phyloP scores from a whole-genome alignment of 2,888 invertebrate species.

The Pycnomerus fuliginosus region DNA sequence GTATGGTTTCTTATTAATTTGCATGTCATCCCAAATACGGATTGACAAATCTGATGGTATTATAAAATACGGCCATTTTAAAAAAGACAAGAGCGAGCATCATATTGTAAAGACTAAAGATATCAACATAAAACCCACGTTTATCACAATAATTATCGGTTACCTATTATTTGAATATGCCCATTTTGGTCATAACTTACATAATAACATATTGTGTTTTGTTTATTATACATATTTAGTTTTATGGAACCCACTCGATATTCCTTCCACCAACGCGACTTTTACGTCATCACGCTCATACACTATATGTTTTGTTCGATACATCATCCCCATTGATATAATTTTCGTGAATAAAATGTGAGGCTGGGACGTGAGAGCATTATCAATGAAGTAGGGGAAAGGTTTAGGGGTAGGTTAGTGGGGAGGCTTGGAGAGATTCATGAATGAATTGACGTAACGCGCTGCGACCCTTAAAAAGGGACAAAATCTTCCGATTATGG shows the following conservation, averaged over 20 bases:
- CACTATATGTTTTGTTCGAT: too few relatives aligned
- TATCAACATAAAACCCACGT: constrained; percentile 27
- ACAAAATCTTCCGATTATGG: too few relatives aligned
- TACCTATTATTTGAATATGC: constrained; percentile 38
- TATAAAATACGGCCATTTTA: too few relatives aligned
- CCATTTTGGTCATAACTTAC: constrained; percentile 42
- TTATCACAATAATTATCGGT: constrained; percentile 31
- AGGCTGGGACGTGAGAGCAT: constrained; percentile 5
- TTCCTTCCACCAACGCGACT: constrained; percentile 17
- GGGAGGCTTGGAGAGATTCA: constrained; percentile 28
- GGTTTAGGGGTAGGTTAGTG: constrained; percentile 20
- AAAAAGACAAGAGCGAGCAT: too few relatives aligned
- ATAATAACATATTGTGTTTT: constrained; percentile 31
- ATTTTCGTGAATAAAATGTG: background rate
- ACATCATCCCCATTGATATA: constrained; percentile 2
- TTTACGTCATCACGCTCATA: constrained; percentile 21
- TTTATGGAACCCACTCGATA: constrained; percentile 24
- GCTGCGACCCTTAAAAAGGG: constrained; percentile 27
- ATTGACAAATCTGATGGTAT: too few relatives aligned
- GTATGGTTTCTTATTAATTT: too few relatives aligned
- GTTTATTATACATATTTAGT: constrained; percentile 31
- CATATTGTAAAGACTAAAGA: too few relatives aligned
- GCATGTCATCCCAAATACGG: too few relatives aligned
- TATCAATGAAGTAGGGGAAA: constrained; percentile 21
- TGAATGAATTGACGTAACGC: constrained; percentile 44